phyloP scores from a whole-genome alignment of 2,113 vertebrate genomes.

The Phoenicopterus ruber region DNA sequence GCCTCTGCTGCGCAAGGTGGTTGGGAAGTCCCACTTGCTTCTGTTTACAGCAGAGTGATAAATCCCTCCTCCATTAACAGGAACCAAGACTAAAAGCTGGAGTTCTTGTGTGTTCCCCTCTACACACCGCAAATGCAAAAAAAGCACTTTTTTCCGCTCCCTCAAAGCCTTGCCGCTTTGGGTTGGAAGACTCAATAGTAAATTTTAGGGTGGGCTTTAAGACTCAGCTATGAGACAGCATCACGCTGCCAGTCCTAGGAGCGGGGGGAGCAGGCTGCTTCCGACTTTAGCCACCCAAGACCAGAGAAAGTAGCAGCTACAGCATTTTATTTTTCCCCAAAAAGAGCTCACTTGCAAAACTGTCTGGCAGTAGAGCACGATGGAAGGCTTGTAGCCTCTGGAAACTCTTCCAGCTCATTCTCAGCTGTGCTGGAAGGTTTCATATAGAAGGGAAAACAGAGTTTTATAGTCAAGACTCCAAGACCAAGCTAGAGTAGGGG shows the following conservation, averaged over 20 bases:
- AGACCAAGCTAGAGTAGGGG: neutral
- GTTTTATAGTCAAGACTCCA: neutral
- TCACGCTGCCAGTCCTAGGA: neutral
- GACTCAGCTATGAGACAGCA: neutral
- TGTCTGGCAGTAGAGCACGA: neutral
- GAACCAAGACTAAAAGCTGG: neutral
- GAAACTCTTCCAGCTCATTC: neutral
- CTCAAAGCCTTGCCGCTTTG: neutral
- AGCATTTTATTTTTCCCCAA: fast-evolving
- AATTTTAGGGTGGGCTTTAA: neutral
- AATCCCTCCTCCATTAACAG: neutral
- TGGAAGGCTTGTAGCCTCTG: neutral
- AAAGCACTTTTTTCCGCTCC: neutral
- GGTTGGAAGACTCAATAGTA: neutral
- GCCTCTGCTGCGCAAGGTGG: neutral
- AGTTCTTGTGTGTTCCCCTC: neutral
- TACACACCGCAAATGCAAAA: neutral
- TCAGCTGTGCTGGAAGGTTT: neutral
- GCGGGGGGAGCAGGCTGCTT: neutral
- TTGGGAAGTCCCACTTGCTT: neutral
- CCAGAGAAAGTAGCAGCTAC: neutral
- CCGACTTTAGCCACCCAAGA: neutral
- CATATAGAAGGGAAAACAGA: neutral
- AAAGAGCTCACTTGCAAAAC: neutral
- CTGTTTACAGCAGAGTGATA: neutral